These are phyloP conservation scores for Tetramorium alpestre DNA, from an alignment of 1,140 invertebrate species.

Conservation along the genomic window DNA sequence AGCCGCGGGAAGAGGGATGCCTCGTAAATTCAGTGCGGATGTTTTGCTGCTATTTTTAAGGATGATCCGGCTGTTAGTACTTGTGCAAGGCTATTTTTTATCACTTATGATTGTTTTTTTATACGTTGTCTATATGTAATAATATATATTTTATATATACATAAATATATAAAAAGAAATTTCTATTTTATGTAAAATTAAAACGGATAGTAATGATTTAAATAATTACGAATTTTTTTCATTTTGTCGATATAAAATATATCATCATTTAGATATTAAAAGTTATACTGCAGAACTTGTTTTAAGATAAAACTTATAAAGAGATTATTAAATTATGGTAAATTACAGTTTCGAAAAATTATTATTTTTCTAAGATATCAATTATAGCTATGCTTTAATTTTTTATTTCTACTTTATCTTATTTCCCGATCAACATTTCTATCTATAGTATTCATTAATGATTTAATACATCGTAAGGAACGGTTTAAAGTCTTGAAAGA, in stretches of 20 bases:
- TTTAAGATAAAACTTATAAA: not conserved
- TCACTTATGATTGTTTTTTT: not conserved
- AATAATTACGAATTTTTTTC: not conserved
- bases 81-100: constrained; percentile 12
- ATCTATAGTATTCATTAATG: not conserved
- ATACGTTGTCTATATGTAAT: not conserved
- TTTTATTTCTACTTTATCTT: not conserved
- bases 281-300: not conserved
- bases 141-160: not conserved
- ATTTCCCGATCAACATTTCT: not conserved
- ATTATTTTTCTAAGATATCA: not conserved
- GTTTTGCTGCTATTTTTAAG: constrained; percentile 55
- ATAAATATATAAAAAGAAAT: not conserved
- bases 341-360: not conserved
- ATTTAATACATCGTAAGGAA: not conserved
- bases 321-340: not conserved
- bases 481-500: not conserved
- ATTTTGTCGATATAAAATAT: not conserved
- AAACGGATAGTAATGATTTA: not conserved
- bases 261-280: not conserved
- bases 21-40: constrained; percentile 62
- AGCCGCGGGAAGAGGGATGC: constrained; percentile 43
- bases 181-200: not conserved
- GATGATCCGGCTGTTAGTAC: constrained; percentile 33
- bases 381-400: not conserved